These are phyloP conservation scores for Listronotus bonariensis DNA, from an alignment of 1,140 invertebrate genomes.

Conservation along the genomic window DNA sequence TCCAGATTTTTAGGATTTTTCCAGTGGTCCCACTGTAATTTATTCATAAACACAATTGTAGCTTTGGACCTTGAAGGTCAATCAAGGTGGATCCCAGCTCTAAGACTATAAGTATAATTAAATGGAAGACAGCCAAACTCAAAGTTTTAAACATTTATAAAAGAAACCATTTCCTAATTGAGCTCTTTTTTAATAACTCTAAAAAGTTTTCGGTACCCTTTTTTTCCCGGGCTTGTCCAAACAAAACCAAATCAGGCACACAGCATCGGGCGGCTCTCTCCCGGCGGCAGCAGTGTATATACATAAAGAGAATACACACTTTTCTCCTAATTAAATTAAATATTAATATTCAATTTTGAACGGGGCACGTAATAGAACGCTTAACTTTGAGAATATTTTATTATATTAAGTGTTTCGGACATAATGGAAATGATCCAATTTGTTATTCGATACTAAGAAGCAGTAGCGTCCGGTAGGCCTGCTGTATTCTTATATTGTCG, in stretches of 20 bases:
- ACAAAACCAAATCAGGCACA: slow-evolving; percentile 35
- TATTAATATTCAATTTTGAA: slow-evolving; percentile 42
- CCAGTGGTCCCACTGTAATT: no score
- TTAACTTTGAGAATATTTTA: slow-evolving; percentile 37
- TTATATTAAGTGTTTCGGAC: slow-evolving; percentile 35
- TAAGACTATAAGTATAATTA: no score
- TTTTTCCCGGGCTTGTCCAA: slow-evolving; percentile 25
- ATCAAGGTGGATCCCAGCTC: no score
- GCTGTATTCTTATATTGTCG: no score
- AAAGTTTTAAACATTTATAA: no score
- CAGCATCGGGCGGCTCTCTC: slow-evolving; percentile 23
- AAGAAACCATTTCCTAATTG: no score
- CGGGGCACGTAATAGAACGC: slow-evolving; percentile 32
- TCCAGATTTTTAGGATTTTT: no score
- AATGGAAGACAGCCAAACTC: no score
- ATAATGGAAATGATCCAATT: slow-evolving; percentile 23
- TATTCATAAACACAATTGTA: no score
- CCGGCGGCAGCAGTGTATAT: slow-evolving; percentile 19
- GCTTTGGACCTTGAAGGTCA: no score
- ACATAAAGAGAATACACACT: slow-evolving; percentile 40
- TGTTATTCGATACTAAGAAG: no score
- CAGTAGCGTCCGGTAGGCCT: no score
- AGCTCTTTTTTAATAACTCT: slow-evolving; percentile 24
- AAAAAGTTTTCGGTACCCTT: slow-evolving; percentile 22
- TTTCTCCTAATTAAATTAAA: slow-evolving; percentile 42